Evolutionary conservation across 1,140 invertebrate species (phyloP), one percentile per base, ranked within the genome.

Genomic region (Atta colombica): DNA sequence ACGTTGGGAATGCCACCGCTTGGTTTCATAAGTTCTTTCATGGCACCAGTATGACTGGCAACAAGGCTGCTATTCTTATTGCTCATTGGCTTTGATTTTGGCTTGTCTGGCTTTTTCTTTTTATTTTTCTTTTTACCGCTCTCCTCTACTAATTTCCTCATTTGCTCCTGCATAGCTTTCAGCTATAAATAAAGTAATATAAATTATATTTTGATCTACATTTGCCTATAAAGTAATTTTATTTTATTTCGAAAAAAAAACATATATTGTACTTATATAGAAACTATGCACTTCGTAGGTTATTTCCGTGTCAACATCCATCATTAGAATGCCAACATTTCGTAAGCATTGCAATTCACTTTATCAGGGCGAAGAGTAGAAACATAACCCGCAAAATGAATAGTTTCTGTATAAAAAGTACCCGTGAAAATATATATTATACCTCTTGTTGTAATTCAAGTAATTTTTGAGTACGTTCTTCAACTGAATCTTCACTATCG

Each of bases 131-230:
- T 98, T 93, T 96, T 97, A 92, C 97, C 96, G 75, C 96, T 97
- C 94, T 98, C 98, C 93, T 98, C 98, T 3, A 98, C 97, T 21
- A 98, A 95, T 91, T 98, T 98, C 61, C 97, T 96, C 97, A 99
- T 99, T 96, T 99, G 98, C 93, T 99, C 98, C 95, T 99, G 98
- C 95, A 99, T 97, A 25, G 97, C 97, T 89, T 98, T 97, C 35
- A 99, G 94, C 96, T 97, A 88, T 68, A 74, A 85, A 88, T 65
- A 18, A 5, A 35, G 63, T 12, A 28, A 45, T 49, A 53, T 60
- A 58, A 84, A 45, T 69, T 81, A 66, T 45, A 80, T 39, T 53
- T 69, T 55, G 49, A 16, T 21, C 3, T 49, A 80, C 68, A 58
- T 78, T 72, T 65, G 7, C 21, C 21, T 58, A 85, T 68, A 35